Evolutionary conservation across 1,140 invertebrate species (phyloP).

Genomic region (Zaprionus davidi): DNA sequence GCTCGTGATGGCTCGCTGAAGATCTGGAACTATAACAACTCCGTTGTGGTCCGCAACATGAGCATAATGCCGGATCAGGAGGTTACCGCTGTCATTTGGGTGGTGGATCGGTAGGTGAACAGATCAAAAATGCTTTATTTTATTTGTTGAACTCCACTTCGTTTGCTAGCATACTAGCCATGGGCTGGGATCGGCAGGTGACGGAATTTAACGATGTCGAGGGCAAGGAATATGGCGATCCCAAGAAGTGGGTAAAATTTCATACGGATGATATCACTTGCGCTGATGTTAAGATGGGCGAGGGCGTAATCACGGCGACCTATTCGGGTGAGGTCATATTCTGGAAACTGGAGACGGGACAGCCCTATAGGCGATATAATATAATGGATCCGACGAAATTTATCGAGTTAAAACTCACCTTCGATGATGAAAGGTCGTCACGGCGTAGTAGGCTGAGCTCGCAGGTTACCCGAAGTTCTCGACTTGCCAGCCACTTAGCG

Average conservation of each 20-base stretch:
- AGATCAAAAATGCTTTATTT: background rate
- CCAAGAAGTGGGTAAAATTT: constrained; percentile 87
- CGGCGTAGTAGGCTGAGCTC: constrained; percentile 24
- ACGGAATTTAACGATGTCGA: constrained; percentile 89
- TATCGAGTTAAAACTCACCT: constrained; percentile 55
- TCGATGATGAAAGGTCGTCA: constrained; percentile 30
- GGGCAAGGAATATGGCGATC: constrained; percentile 84
- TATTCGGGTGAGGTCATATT: constrained; percentile 91
- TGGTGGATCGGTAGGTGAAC: constrained; percentile 84
- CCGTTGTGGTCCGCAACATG: constrained; percentile 88
- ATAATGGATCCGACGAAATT: constrained; percentile 84
- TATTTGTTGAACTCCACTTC: background rate
- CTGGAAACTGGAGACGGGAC: constrained; percentile 90
- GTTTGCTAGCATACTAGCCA: constrained; percentile 87
- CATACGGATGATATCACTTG: constrained; percentile 91
- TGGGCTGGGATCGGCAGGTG: constrained; percentile 89
- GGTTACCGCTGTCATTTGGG: constrained; percentile 87
- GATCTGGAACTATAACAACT: constrained; percentile 93
- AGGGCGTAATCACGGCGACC: constrained; percentile 88
- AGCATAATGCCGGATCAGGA: constrained; percentile 86
- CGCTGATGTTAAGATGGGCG: constrained; percentile 86
- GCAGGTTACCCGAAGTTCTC: background rate
- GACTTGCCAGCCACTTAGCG: no score
- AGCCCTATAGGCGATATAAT: constrained; percentile 86
- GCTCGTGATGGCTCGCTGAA: constrained; percentile 88